Evolutionary conservation across 2,113 vertebrate genomes (phyloP).

Genomic region (Psammodynastes pulverulentus): DNA sequence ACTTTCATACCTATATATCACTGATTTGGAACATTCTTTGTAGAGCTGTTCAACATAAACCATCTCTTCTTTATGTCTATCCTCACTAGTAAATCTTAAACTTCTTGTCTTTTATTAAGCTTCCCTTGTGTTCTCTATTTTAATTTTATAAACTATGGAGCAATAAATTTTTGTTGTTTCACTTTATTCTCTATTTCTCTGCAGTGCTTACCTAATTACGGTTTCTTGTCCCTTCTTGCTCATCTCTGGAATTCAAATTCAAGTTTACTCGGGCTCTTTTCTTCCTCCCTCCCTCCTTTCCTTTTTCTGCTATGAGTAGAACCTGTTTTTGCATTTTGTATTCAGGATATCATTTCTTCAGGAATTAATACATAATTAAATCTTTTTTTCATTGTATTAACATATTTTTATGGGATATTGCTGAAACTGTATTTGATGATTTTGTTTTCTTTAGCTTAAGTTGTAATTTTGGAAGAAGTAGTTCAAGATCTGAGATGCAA

Average conservation of each 20-base stretch:
- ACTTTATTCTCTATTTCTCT: neutral
- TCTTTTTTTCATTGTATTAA: neutral
- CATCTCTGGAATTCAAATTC: neutral
- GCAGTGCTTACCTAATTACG: neutral
- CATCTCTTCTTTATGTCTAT: neutral
- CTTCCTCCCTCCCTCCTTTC: neutral
- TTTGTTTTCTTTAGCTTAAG: neutral
- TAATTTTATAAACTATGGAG: neutral
- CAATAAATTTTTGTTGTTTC: neutral
- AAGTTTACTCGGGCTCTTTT: neutral
- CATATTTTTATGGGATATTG: neutral
- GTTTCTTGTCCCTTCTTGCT: neutral
- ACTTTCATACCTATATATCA: neutral
- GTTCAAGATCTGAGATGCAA: neutral
- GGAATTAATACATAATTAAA: neutral
- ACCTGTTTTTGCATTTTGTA: neutral
- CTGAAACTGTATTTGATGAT: neutral
- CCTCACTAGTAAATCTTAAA: neutral
- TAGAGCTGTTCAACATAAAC: neutral
- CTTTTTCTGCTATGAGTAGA: neutral
- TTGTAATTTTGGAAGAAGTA: neutral
- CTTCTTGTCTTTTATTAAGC: neutral
- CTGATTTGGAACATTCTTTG: neutral
- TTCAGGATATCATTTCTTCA: neutral
- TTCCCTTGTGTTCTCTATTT: neutral